A percentile compares a stretch with the other conserved stretches of the same genome.
Evolutionary conservation across 2,113 vertebrate species (phyloP).

Genomic region (Pionites leucogaster): DNA sequence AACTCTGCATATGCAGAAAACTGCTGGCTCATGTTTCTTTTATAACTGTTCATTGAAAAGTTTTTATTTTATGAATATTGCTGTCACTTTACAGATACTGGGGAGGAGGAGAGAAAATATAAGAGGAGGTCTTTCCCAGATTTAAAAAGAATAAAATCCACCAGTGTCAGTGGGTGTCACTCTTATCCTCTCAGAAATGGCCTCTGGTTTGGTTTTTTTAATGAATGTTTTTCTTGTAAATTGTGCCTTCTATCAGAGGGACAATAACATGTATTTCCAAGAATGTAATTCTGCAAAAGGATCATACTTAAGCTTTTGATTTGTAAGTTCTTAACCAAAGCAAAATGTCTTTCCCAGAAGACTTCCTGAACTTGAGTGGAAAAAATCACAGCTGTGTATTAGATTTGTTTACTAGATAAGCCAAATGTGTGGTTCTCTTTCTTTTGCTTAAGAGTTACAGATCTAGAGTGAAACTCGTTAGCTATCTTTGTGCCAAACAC

Average conservation of each 20-base stretch:
- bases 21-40: not conserved
- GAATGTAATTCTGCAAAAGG: conserved; percentile 10
- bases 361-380: not conserved
- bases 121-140: not conserved
- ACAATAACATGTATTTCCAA: not conserved
- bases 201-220: not conserved
- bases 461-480: not conserved
- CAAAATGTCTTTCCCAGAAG: not conserved
- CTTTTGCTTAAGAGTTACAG: not conserved
- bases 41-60: not conserved
- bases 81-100: not conserved
- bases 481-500: not conserved
- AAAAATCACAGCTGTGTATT: not conserved
- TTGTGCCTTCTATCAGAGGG: not conserved
- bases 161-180: not conserved
- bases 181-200: not conserved
- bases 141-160: not conserved
- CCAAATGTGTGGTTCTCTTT: not conserved
- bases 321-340: conserved; percentile 28
- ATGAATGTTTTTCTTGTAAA: not conserved
- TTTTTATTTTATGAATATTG: not conserved
- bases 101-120: no score
- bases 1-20: not conserved
- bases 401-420: conserved; percentile 12
- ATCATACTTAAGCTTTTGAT: not conserved